These are phyloP conservation scores for Uria aalge DNA, from an alignment of 2,113 vertebrate species.

Conservation along the genomic window DNA sequence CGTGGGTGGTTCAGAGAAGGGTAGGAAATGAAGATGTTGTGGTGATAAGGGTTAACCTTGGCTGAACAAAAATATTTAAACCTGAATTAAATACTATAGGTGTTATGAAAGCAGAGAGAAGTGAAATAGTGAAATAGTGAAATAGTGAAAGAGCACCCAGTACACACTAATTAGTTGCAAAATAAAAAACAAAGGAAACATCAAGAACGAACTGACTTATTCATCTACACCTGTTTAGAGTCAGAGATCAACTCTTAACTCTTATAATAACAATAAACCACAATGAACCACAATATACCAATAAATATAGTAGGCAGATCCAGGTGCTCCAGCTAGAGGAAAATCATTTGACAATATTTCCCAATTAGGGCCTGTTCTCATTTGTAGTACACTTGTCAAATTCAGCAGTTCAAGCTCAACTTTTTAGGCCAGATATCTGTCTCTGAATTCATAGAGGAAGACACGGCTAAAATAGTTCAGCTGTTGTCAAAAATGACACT, in stretches of 20 bases:
- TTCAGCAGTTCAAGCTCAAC: not conserved
- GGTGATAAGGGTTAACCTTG: not conserved
- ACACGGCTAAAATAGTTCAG: not conserved
- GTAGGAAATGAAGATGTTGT: not conserved
- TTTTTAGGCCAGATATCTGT: not conserved
- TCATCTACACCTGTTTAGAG: not conserved
- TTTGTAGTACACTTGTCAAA: not conserved
- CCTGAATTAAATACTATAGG: not conserved
- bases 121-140: too few species aligned
- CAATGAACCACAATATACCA: not conserved
- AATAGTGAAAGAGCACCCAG: not conserved
- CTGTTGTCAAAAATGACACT: not conserved
- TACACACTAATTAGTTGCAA: not conserved
- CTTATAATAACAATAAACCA: not conserved
- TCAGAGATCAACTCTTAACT: not conserved
- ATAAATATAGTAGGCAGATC: not conserved
- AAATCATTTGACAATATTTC: not conserved
- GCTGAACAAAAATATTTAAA: not conserved
- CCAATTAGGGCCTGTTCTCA: not conserved
- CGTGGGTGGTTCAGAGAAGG: not conserved
- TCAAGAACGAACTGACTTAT: not conserved
- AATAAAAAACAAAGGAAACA: not conserved
- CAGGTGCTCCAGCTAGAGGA: not conserved
- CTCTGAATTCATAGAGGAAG: not conserved
- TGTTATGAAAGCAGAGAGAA: not conserved